Evolutionary conservation across 2,797 vertebrate species (phyloP).

Genomic region (Eurystomus glaucurus): DNA sequence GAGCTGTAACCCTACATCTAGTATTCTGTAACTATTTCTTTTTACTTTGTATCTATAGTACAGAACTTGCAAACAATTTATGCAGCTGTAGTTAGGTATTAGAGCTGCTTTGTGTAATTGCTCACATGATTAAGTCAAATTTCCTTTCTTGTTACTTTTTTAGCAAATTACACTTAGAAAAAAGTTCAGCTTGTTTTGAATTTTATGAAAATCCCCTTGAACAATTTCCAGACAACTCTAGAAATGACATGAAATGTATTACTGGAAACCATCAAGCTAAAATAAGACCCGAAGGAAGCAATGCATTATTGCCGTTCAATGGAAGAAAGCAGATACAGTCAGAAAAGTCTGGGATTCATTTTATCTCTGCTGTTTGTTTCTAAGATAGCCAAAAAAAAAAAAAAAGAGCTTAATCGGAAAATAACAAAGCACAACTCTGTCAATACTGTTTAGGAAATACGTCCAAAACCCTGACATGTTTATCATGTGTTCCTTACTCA

Average conservation of each 20-base stretch:
- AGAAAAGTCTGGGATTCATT: background rate
- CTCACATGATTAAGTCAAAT: background rate
- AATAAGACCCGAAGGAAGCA: background rate
- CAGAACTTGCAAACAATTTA: background rate
- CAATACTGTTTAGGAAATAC: background rate
- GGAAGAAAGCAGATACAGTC: background rate
- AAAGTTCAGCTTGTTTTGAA: background rate
- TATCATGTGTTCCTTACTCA: background rate
- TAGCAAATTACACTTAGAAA: background rate
- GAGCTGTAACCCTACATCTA: background rate
- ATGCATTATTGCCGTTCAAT: background rate
- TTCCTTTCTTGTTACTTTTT: background rate
- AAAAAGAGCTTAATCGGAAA: background rate
- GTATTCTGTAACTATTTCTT: background rate
- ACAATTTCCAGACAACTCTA: background rate
- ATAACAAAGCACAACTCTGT: background rate
- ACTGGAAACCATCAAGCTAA: background rate
- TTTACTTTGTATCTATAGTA: background rate
- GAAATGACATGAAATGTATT: background rate
- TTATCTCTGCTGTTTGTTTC: background rate
- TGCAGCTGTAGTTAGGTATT: background rate
- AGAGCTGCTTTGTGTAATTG: background rate
- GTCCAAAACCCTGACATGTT: background rate
- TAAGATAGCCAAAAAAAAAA: accelerated
- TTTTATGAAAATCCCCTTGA: background rate